Evolutionary conservation across 2,888 invertebrate genomes (phyloP), one percentile per base, ranked within the genome.

Genomic region (Calephelis perditalis): DNA sequence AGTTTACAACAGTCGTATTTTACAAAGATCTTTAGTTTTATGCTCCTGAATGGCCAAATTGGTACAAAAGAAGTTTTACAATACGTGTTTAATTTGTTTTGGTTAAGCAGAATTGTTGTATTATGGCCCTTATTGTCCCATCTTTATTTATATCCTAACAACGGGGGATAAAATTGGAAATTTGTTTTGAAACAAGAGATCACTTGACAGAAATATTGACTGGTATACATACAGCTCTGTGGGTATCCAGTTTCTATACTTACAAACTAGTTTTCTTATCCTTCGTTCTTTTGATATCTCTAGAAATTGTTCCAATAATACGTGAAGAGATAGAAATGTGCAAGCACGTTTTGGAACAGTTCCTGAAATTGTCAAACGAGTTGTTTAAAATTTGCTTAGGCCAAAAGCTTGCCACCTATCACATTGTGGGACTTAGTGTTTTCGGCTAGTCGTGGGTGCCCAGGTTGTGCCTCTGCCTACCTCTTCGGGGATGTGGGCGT

Each of bases 41-140:
- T 71, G 82, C 83, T 80, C 66, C 88, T 83, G 86, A 86, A 86
- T 82, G 88, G 87, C 79, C 76, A 76, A 66, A 57, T 73, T 68
- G 69, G 61, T 67, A 75, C 78, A 78, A 77, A 73, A 69, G 73
- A 68, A 67, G 62, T 66, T 61, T 56, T 62, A 73, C 73, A 75
- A 74, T 68, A 65, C 61, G 67, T 67, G 74, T 73, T 76, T 87
- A 89, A 89, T 89, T 86, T 89, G 89, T 89, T 88, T 89, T 89
- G 89, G 88, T 89, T 85, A 75, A 72, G 74, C 75, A 60, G 73
- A 75, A 83, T 82, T 79, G 78, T 74, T 56, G 63, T 65, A 72
- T 84, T 86, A 82, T 85, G 75, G 74, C 57, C 72, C 82, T 79
- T 81, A 82, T 84, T 82, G 78, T 77, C 75, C 77, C 76, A 52